These are phyloP conservation scores for Dexiosoma caninum DNA, from an alignment of 2,888 invertebrate species.

Conservation along the genomic window DNA sequence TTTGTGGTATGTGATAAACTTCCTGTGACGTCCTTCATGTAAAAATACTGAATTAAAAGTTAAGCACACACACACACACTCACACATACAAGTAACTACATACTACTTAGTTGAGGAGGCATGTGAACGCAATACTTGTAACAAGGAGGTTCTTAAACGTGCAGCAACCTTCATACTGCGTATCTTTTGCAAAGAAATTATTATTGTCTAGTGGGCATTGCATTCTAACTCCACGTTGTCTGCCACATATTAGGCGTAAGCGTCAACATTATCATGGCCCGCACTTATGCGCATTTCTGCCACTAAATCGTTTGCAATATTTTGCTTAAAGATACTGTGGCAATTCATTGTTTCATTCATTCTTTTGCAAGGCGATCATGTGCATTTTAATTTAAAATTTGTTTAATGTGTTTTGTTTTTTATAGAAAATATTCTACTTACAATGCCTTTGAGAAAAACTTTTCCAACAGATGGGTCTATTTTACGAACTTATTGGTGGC, in stretches of 20 bases:
- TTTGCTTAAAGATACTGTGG: conserved; percentile 48
- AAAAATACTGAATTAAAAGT: conserved; percentile 20
- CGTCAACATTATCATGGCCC: conserved; percentile 24
- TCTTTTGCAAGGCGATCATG: conserved; percentile 48
- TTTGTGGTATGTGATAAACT: conserved; percentile 63
- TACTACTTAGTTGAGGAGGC: too few relatives aligned
- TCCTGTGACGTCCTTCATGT: conserved; percentile 63
- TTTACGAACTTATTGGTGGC: not conserved
- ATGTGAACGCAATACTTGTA: not conserved
- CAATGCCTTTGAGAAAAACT: conserved; percentile 25
- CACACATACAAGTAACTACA: not conserved
- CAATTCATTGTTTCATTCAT: conserved; percentile 62
- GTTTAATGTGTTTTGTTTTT: too few relatives aligned
- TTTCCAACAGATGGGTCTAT: conserved; percentile 46
- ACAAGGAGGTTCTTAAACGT: conserved; percentile 19
- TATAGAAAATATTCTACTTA: not conserved
- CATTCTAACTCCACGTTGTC: conserved; percentile 61
- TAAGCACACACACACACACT: not conserved
- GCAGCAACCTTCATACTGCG: not conserved
- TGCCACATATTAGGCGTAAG: conserved; percentile 52
- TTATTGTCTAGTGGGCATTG: conserved; percentile 17
- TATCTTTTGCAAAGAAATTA: conserved; percentile 12
- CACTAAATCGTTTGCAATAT: conserved; percentile 24
- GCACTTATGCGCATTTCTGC: conserved; percentile 6
- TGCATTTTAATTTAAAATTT: conserved; percentile 54